Evolutionary conservation across 2,797 vertebrate species (phyloP), one percentile per base, ranked within the genome.

Genomic region (Naso thynnoides): DNA sequence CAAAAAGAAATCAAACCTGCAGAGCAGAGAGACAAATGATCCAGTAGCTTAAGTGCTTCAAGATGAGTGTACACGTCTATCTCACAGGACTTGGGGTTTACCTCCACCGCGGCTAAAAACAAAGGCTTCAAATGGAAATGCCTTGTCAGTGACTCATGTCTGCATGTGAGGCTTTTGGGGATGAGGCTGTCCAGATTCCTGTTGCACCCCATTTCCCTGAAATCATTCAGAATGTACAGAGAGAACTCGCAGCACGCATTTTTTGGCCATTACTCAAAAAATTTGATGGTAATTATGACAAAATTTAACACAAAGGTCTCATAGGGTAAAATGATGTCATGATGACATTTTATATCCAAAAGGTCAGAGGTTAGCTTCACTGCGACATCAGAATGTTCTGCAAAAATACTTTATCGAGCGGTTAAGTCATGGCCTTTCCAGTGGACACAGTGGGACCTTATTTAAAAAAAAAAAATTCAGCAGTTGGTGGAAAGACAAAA

Each of bases 31-130:
- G 73, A 84, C 75, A 85, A 88, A 85, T 73, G 85, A 91, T 88
- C 84, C 89, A 2, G 90, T 92, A 91, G 91, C 91, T 91, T n/a
- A 93, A 93, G 78, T 84, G 84, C 73, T 92, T 94, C 92, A 93
- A 91, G 91, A 92, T 89, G 90, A 88, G 82, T 87, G 86, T 82
- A 66, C 85, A 82, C 78, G 77, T 89, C 81, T 73, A 58, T 70
- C 82, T 87, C 70, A 7, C 49, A 81, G 73, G 79, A 86, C 57
- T 65, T 21, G 1, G 56, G 6, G 73, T 68, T 77, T 79, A 81
- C 86, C 84, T 85, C 81, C 45, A 13, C 70, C 23, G 18, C 18
- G 83, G 62, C 80, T 84, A 54, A 74, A 76, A 75, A 49, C 26
- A 15, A 53, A 75, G 78, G 56, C 85, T 86, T 88, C 82, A 89